Evolutionary conservation across 2,797 vertebrate genomes (phyloP).

Genomic region (Periparus ater): DNA sequence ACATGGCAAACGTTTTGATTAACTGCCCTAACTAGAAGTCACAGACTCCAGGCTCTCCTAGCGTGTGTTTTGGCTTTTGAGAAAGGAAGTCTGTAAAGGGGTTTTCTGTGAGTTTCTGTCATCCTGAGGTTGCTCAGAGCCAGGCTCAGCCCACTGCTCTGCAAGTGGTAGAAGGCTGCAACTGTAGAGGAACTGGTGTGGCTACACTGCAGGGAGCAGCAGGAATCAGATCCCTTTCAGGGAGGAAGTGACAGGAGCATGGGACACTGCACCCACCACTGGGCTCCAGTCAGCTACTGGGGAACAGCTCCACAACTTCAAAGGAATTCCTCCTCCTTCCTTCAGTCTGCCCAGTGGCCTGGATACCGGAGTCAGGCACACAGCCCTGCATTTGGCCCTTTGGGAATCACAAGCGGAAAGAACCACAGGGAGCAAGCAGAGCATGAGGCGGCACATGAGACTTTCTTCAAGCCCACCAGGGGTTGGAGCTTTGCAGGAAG

Average conservation of each 20-base stretch:
- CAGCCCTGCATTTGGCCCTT: neutral
- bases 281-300: neutral
- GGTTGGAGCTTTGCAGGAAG: neutral
- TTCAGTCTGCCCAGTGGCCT: slow-evolving; percentile 18
- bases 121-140: neutral
- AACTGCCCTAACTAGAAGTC: slow-evolving; percentile 52
- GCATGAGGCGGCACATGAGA: neutral
- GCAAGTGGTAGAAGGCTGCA: neutral
- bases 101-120: slow-evolving; percentile 24
- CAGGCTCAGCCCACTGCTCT: neutral
- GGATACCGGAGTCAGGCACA: neutral
- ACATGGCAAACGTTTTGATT: slow-evolving; percentile 55
- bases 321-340: neutral
- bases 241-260: neutral
- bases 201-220: neutral
- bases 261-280: neutral
- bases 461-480: neutral
- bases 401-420: neutral
- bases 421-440: neutral
- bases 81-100: slow-evolving; percentile 15
- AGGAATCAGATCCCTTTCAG: neutral
- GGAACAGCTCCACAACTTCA: slow-evolving; percentile 19
- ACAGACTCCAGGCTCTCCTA: slow-evolving; percentile 1
- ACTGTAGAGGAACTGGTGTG: neutral
- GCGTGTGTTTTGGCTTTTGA: neutral